Conservation (phyloP, 2,888 invertebrate species). For the Dendrolimus pini region DNA sequence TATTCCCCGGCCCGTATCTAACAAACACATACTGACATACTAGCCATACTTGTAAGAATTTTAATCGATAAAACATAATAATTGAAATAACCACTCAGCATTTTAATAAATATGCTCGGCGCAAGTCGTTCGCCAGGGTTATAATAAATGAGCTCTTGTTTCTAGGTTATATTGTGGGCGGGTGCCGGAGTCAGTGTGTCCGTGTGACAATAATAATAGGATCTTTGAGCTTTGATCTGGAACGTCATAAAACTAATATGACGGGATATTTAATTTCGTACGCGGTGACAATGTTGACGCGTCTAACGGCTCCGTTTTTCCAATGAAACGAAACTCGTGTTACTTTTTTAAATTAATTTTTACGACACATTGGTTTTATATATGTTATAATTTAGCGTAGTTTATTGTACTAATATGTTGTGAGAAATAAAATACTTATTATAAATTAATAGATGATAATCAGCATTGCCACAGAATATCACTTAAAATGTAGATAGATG, state of each 20-base stretch:
- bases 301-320: background rate
- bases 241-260: constrained; percentile 19
- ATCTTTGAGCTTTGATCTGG: constrained; percentile 20
- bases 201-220: constrained; percentile 17
- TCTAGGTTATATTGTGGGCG: constrained; percentile 7
- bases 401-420: too few relatives aligned
- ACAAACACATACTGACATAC: too few relatives aligned
- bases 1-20: too few relatives aligned
- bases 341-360: background rate
- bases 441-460: too few relatives aligned
- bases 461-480: too few relatives aligned
- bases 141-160: constrained; percentile 2
- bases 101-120: background rate
- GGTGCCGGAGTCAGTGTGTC: constrained; percentile 1
- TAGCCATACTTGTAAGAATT: too few relatives aligned
- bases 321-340: background rate
- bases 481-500: too few relatives aligned
- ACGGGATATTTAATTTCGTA: constrained; percentile 21
- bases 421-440: too few relatives aligned
- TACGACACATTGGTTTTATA: too few relatives aligned
- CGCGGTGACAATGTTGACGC: constrained; percentile 2
- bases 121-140: constrained; percentile 2
- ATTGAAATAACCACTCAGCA: background rate
- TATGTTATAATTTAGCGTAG: too few relatives aligned
- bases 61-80: background rate